A percentile compares a stretch with the other conserved stretches of the same genome.
phyloP scores from a whole-genome alignment of 2,888 invertebrate species.

The Coenonympha arcania region DNA sequence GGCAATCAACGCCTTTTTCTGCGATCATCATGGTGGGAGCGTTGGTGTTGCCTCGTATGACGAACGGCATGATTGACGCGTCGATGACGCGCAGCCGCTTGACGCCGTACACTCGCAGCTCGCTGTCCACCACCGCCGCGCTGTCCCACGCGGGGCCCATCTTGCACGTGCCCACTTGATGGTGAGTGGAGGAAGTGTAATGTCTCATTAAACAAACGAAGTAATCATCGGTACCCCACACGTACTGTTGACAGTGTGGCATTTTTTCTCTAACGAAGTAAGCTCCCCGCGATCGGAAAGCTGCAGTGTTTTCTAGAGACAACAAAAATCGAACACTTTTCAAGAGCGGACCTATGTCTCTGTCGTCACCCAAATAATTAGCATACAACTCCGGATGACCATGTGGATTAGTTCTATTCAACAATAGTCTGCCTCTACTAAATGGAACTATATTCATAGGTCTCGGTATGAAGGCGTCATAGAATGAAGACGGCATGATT shows the following conservation, averaged over 20 bases:
- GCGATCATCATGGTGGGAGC: conserved; percentile 69
- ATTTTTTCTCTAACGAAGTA: conserved; percentile 67
- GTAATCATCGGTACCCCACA: conserved; percentile 77
- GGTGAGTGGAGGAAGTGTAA: conserved; percentile 71
- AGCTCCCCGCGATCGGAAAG: conserved; percentile 72
- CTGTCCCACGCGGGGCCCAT: conserved; percentile 73
- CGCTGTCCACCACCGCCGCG: conserved; percentile 78
- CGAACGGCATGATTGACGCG: conserved; percentile 85
- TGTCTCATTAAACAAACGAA: conserved; percentile 76
- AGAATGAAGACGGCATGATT: too few species aligned
- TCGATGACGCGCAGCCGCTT: conserved; percentile 79
- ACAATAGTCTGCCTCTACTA: too few species aligned
- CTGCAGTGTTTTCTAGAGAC: too few species aligned
- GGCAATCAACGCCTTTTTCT: conserved; percentile 49
- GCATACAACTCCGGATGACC: too few species aligned
- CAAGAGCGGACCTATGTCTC: too few species aligned
- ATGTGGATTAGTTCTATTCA: too few species aligned
- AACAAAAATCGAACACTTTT: too few species aligned
- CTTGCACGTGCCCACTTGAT: conserved; percentile 55
- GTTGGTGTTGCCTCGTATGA: conserved; percentile 85
- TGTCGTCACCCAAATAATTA: too few species aligned
- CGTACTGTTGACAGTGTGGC: conserved; percentile 68
- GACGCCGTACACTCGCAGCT: conserved; percentile 77
- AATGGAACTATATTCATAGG: too few species aligned
- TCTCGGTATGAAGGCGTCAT: too few species aligned